Evolutionary conservation across 2,113 vertebrate genomes (phyloP), one percentile per base, ranked within the genome.

Genomic region (Turdus rufiventris): DNA sequence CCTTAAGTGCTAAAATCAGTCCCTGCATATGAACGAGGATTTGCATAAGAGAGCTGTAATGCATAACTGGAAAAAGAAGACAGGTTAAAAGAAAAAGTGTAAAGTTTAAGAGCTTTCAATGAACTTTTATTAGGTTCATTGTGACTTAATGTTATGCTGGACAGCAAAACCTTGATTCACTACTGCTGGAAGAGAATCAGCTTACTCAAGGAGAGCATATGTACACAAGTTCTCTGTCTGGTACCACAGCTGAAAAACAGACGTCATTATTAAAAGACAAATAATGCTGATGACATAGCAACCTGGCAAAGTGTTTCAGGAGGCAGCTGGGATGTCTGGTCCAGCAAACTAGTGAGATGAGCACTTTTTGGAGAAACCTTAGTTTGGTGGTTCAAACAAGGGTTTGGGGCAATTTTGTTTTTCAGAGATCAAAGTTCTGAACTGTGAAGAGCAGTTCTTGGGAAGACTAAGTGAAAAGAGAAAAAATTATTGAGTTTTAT

Each of bases 191-290:
- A 85, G 47, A 65, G 25, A 51, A 76, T 73, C 75, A 85, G 66
- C 50, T 89, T 34, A 18, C n/a, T 47, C 66, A 73, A 91, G 74
- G 58, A 82, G 56, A 80, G 18, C 73, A 66, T 12, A 11, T 1
- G 2, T n/a, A 58, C 48, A 74, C 0, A 1, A 65, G 34, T 38
- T 53, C 67, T 66, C 72, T 48, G 28, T 34, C 48, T 60, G 58
- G 45, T 66, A 88, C 60, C 61, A 51, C 2, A 13, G 63, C 12
- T 7, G 23, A 29, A 65, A 86, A 91, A 84, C 62, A 56, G 78
- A 96, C 76, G 78, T 96, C 81, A 95, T 65, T 79, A 60, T 63
- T 75, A 71, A 50, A 96, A 94, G 75, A 63, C 40, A 96, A 96
- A 97, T 81, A 93, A 61, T 12, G 24, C 51, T 78, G 48, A 84